Percentiles rank a stretch among this genome's conserved stretches.
phyloP scores from a whole-genome alignment of 2,113 vertebrate genomes.

The Sigmodon hispidus region DNA sequence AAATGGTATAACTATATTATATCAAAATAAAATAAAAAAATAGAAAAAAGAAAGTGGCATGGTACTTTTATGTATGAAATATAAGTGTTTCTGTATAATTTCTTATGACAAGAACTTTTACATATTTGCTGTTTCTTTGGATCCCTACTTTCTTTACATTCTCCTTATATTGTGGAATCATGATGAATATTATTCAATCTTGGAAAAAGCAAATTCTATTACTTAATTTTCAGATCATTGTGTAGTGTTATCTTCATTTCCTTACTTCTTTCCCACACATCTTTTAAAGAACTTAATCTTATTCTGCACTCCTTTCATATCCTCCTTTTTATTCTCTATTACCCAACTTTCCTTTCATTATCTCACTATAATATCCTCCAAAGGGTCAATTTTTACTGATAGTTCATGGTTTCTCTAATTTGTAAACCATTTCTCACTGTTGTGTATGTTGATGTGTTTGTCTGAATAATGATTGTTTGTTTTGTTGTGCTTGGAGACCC shows the following conservation, averaged over 20 bases:
- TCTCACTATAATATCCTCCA: background rate
- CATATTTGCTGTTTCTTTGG: background rate
- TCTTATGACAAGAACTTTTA: background rate
- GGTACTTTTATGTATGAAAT: background rate
- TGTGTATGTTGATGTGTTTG: background rate
- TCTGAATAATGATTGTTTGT: background rate
- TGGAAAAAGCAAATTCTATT: background rate
- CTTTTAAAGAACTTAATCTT: slow-evolving; percentile 29
- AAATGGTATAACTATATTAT: background rate
- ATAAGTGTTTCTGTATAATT: background rate
- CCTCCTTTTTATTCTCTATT: background rate
- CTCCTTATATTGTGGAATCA: background rate
- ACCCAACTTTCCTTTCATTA: background rate
- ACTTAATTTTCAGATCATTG: background rate
- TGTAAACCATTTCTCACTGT: background rate
- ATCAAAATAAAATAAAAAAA: background rate
- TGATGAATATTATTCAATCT: background rate
- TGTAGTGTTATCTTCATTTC: background rate
- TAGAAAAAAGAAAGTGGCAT: background rate
- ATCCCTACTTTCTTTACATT: background rate
- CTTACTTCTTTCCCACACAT: background rate
- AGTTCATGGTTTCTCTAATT: background rate
- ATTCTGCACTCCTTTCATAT: background rate
- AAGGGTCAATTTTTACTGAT: background rate
- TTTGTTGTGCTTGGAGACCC: background rate